Conservation (phyloP, 2,888 invertebrate species). For the Mellilla xanthometata region DNA sequence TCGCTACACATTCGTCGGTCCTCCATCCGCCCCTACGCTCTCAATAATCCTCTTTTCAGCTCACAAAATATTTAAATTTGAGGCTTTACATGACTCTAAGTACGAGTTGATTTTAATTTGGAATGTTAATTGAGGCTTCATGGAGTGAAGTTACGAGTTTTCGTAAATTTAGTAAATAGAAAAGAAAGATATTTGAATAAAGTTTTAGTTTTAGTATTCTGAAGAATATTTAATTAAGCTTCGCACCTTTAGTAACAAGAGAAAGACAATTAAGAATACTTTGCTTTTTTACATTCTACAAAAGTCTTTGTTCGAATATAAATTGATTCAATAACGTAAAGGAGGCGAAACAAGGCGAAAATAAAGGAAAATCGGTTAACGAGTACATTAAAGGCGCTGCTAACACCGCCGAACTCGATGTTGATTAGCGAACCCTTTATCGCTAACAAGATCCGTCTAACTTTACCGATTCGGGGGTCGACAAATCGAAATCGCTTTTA, state of each 20-base stretch:
- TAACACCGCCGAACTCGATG: slow-evolving; percentile 47
- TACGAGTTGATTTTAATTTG: slow-evolving; percentile 14
- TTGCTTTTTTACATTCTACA: slow-evolving; percentile 6
- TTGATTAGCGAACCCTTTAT: slow-evolving; percentile 75
- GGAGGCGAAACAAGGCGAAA: slow-evolving; percentile 19
- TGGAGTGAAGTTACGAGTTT: too few species aligned
- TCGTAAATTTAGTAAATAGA: too few species aligned
- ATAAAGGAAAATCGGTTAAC: slow-evolving; percentile 30
- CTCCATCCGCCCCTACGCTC: slow-evolving; percentile 38
- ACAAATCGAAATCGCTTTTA: slow-evolving; percentile 82
- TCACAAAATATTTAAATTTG: slow-evolving; percentile 41
- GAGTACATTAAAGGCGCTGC: slow-evolving; percentile 39
- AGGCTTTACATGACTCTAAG: slow-evolving; percentile 33
- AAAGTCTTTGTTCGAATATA: slow-evolving; percentile 18
- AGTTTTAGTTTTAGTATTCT: too few species aligned
- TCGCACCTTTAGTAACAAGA: slow-evolving; percentile 4
- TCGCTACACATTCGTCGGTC: slow-evolving; percentile 42
- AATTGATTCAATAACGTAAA: slow-evolving; percentile 20
- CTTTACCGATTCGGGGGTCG: slow-evolving; percentile 75
- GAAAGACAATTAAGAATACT: slow-evolving; percentile 11
- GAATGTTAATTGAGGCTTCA: slow-evolving; percentile 1
- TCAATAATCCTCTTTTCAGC: slow-evolving; percentile 48
- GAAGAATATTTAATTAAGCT: too few species aligned
- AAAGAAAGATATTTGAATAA: too few species aligned
- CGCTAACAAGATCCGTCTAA: slow-evolving; percentile 77